phyloP scores from a whole-genome alignment of 2,113 vertebrate species.

The Atlantisia rogersi region DNA sequence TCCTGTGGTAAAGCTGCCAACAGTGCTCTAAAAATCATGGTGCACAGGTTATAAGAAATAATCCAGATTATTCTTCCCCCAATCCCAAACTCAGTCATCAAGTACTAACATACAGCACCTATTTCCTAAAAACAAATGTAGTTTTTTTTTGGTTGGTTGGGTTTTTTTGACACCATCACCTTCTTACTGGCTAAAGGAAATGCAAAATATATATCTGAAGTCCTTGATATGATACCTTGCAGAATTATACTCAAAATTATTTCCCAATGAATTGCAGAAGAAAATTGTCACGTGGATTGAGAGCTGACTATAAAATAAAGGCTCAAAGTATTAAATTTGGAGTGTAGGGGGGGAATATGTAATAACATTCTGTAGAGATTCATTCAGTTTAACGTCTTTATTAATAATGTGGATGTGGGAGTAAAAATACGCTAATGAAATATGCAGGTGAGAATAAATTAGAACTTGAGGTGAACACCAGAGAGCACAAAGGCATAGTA shows the following conservation, averaged over 20 bases:
- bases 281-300: background rate
- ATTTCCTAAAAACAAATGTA: background rate
- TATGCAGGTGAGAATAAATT: constrained; percentile 69
- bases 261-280: background rate
- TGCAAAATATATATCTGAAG: background rate
- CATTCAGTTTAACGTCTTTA: constrained; percentile 54
- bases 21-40: background rate
- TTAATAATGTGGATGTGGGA: constrained; percentile 52
- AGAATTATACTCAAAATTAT: background rate
- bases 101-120: background rate
- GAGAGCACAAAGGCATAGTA: constrained; percentile 43
- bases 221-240: background rate
- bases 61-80: background rate
- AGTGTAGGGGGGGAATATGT: constrained; percentile 21
- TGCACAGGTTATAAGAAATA: background rate
- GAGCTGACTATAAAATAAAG: constrained; percentile 5
- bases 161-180: background rate
- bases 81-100: background rate
- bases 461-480: constrained; percentile 51
- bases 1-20: background rate
- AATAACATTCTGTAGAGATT: constrained; percentile 35
- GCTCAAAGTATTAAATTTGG: constrained; percentile 12
- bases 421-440: constrained; percentile 65
- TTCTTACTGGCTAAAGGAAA: background rate
- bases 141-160: no score